Evolutionary conservation across 64 coral and sea anemone species (phyloP), one percentile per base, ranked within the genome.

Genomic region (Cladopsammia gracilis): DNA sequence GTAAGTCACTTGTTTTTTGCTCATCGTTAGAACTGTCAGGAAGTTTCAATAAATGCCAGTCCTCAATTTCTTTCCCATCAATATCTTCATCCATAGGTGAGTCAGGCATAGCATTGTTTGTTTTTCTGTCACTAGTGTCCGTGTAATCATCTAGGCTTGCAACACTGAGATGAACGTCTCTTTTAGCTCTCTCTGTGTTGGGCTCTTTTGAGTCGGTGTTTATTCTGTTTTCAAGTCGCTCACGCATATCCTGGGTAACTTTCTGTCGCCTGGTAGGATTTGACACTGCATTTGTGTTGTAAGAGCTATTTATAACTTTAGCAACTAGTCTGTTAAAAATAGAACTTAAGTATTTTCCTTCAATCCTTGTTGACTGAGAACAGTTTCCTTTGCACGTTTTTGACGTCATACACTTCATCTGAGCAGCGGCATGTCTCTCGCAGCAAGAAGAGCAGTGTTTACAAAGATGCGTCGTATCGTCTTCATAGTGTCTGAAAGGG

Each of bases 361-460:
- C 22, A 20, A 15, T 49, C 20, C 19, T 49, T 68, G 80, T 46
- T 50, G 20, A 10, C n/a, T 64, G 26, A 0, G 44, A 23, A 24
- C 80, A 84, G 11, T 23, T 67, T 65, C 3, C 45, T 9, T 5
- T 66, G 44, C 80, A 84, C n/a, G 6, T 68, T 14, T 50, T 66
- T 48, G 80, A 50, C 10, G 7, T 50, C 9, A 84, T n/a, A 10
- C 80, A 84, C 19, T 52, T 42, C 45, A 67, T 7, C 1, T 67
- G 19, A 50, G 80, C 61, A 12, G 62, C 10, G 23, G 20, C 25
- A 8, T 49, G 49, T 68, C 11, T 22, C 15, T 34, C 18, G 64
- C 80, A 84, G 62, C 80, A 84, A 9, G 9, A 65, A 20, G 62
- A 48, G 34, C 80, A 84, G 49, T 47, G 80, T 50, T 68, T 84